Evolutionary conservation across 2,888 invertebrate species (phyloP).

Genomic region (Heterodera filipjevi): DNA sequence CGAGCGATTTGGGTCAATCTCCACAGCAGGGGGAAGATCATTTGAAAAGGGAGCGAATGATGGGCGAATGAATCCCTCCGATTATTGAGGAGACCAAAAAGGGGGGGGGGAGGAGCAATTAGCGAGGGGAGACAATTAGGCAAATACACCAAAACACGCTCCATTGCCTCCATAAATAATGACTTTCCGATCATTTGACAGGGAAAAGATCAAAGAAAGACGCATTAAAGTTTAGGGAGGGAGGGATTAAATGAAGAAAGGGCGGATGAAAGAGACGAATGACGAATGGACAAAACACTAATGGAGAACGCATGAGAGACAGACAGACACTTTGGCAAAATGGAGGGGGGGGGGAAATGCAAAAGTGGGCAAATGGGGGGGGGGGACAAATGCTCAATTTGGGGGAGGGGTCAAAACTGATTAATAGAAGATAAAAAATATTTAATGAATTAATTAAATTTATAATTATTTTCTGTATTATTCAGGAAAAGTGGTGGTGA

Average conservation of each 20-base stretch:
- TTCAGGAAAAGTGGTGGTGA: not conserved
- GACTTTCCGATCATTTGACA: not conserved
- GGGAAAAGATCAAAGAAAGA: not conserved
- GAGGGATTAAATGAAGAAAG: not conserved
- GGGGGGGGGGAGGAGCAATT: not conserved
- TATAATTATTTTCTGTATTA: not conserved
- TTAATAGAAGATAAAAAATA: not conserved
- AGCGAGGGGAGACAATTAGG: not conserved
- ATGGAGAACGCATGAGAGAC: not conserved
- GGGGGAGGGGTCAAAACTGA: not conserved
- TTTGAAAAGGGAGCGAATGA: not conserved
- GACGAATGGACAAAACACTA: not conserved
- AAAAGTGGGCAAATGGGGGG: not conserved
- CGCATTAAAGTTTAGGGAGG: not conserved
- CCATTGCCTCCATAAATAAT: not conserved
- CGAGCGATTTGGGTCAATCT: constrained; percentile 9
- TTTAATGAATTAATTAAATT: too few species aligned
- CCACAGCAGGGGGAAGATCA: not conserved
- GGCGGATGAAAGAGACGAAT: not conserved
- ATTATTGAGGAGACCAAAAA: not conserved
- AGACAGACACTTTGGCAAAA: not conserved
- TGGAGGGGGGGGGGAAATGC: not conserved
- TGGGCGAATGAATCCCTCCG: not conserved
- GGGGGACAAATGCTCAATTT: not conserved
- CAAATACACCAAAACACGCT: not conserved